These are phyloP conservation scores for Acanthosepion pharaonis DNA, from an alignment of 2,888 invertebrate genomes.

Conservation along the genomic window DNA sequence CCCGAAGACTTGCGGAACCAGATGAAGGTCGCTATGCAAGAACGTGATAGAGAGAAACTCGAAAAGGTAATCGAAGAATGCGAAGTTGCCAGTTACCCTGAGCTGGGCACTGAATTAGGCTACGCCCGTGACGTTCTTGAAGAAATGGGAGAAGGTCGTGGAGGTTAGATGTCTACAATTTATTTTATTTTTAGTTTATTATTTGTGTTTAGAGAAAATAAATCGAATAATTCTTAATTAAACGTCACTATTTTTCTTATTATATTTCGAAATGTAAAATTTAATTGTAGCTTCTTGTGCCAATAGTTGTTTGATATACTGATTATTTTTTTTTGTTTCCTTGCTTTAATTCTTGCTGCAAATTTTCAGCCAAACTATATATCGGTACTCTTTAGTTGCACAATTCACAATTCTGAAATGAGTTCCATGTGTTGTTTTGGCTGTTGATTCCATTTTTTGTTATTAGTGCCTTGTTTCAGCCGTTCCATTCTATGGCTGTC, in stretches of 20 bases:
- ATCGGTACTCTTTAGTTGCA: no score
- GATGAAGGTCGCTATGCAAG: background rate
- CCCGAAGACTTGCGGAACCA: conserved; percentile 11
- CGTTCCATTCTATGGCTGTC: no score
- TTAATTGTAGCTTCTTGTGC: background rate
- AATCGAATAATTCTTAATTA: no score
- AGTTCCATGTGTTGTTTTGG: no score
- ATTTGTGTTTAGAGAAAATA: no score
- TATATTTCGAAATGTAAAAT: background rate
- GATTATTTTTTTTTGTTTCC: background rate
- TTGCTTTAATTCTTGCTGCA: background rate
- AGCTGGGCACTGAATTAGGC: background rate
- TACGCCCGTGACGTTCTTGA: background rate
- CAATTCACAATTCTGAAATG: no score
- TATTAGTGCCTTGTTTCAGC: no score
- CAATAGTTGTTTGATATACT: background rate
- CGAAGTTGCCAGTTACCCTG: conserved; percentile 33
- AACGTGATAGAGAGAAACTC: conserved; percentile 4
- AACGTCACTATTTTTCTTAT: no score
- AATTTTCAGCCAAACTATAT: background rate
- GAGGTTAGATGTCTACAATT: background rate
- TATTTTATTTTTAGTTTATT: background rate
- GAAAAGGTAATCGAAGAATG: conserved; percentile 34
- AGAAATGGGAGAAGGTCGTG: background rate
- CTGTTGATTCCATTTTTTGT: no score